Conservation (phyloP, 2,888 invertebrate genomes). For the Busseola fusca region DNA sequence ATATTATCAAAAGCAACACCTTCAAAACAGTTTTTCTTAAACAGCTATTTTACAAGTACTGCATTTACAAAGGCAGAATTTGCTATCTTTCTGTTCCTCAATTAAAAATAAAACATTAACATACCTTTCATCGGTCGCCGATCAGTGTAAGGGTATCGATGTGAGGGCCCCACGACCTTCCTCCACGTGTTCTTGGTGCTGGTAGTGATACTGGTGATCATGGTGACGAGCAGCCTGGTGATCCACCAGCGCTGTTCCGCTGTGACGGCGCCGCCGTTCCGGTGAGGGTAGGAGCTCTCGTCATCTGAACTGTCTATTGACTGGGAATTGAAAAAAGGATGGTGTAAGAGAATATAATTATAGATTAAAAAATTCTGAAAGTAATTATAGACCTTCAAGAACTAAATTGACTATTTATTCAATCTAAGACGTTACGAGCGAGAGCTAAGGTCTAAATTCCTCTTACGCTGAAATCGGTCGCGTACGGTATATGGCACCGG, state of each 20-base stretch:
- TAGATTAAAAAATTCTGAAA: too few relatives aligned
- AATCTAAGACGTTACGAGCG: too few relatives aligned
- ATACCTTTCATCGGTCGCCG: slow-evolving; percentile 76
- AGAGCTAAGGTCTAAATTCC: too few relatives aligned
- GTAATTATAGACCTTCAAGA: too few relatives aligned
- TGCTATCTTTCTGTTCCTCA: neutral
- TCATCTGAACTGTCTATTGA: slow-evolving; percentile 82
- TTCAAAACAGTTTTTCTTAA: neutral
- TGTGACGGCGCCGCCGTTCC: slow-evolving; percentile 64
- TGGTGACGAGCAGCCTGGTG: slow-evolving; percentile 73
- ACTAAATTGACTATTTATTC: too few relatives aligned
- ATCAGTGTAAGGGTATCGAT: slow-evolving; percentile 82
- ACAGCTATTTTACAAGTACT: neutral
- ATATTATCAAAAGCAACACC: neutral
- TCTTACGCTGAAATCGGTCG: too few relatives aligned
- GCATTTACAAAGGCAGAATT: neutral
- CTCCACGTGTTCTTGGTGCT: slow-evolving; percentile 69
- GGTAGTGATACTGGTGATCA: slow-evolving; percentile 74
- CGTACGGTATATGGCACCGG: too few relatives aligned
- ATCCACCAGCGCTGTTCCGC: slow-evolving; percentile 81
- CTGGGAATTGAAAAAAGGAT: slow-evolving; percentile 62
- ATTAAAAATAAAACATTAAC: neutral
- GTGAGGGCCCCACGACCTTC: slow-evolving; percentile 76
- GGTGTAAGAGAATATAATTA: neutral
- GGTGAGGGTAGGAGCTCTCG: slow-evolving; percentile 72